Conservation (phyloP, 2,888 invertebrate genomes). For the Mythimna loreyi region DNA sequence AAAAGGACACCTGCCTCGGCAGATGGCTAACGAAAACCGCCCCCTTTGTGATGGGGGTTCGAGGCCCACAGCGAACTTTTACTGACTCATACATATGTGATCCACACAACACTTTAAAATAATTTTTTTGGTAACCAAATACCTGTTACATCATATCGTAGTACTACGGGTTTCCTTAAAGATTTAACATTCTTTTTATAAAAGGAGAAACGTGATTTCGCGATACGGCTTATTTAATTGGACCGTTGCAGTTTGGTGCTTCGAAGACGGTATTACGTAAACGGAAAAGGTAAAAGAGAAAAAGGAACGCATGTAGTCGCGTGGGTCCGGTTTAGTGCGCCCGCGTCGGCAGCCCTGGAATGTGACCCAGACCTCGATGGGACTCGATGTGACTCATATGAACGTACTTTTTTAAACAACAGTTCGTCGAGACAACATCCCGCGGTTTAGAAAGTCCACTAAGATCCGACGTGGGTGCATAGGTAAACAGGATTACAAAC, state of each 20-base stretch:
- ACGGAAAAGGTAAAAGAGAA: slow-evolving; percentile 64
- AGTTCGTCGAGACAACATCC: slow-evolving; percentile 68
- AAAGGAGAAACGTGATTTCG: slow-evolving; percentile 11
- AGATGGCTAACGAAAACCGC: slow-evolving; percentile 82
- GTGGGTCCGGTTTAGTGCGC: slow-evolving; percentile 78
- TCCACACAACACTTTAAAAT: slow-evolving; percentile 38
- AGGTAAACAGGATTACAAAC: slow-evolving; percentile 81
- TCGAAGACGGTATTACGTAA: slow-evolving; percentile 73
- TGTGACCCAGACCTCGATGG: slow-evolving; percentile 88
- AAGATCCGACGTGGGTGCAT: slow-evolving; percentile 79
- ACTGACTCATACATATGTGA: slow-evolving; percentile 35
- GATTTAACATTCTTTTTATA: slow-evolving; percentile 26
- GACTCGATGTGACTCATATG: slow-evolving; percentile 85
- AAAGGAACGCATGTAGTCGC: slow-evolving; percentile 68
- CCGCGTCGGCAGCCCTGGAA: slow-evolving; percentile 79
- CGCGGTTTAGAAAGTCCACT: slow-evolving; percentile 83
- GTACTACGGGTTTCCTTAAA: slow-evolving; percentile 35
- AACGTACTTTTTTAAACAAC: slow-evolving; percentile 73
- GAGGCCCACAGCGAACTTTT: slow-evolving; percentile 55
- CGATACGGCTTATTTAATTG: slow-evolving; percentile 30
- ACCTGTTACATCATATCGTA: slow-evolving; percentile 43
- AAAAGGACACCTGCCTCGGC: slow-evolving; percentile 87
- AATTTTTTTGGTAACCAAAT: slow-evolving; percentile 28
- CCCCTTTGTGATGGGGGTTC: slow-evolving; percentile 71
- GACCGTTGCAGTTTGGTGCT: slow-evolving; percentile 44